phyloP scores from a whole-genome alignment of 2,888 invertebrate genomes.

The Tetanocera ferruginea region DNA sequence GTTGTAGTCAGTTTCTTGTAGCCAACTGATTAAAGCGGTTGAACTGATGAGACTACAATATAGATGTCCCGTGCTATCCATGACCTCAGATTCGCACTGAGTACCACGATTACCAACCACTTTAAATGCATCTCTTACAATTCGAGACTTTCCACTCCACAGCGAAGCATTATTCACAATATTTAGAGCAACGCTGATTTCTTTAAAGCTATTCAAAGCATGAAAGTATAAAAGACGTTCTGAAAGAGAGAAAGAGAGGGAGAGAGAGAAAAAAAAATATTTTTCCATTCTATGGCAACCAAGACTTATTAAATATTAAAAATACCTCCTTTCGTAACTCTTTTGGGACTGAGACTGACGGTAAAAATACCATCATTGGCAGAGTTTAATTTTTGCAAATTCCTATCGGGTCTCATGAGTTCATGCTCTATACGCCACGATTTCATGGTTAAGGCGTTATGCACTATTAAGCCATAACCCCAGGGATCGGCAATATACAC shows the following conservation, averaged over 20 bases:
- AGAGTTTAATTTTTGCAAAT: conserved; percentile 54
- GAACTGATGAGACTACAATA: conserved; percentile 80
- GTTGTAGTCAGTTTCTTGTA: conserved; percentile 75
- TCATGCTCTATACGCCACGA: conserved; percentile 76
- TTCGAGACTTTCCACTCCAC: conserved; percentile 69
- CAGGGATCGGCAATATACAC: conserved; percentile 77
- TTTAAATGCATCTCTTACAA: conserved; percentile 70
- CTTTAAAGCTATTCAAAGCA: conserved; percentile 74
- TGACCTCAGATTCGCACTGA: conserved; percentile 81
- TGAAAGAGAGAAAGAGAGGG: not conserved
- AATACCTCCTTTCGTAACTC: conserved; percentile 42
- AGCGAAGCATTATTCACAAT: conserved; percentile 72
- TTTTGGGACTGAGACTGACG: conserved; percentile 61
- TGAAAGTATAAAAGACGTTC: conserved; percentile 75
- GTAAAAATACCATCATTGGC: conserved; percentile 64
- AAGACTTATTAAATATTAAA: no score
- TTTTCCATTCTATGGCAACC: no score
- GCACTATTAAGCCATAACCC: conserved; percentile 74
- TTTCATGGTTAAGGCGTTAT: conserved; percentile 70
- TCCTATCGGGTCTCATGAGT: conserved; percentile 71
- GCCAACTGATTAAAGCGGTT: conserved; percentile 82
- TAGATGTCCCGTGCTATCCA: conserved; percentile 78
- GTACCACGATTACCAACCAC: conserved; percentile 74
- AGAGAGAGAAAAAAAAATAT: no score
- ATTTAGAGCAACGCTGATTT: conserved; percentile 74